Base-by-base conservation (phyloP, 1,140 invertebrate genomes). In the Papilio machaon region DNA sequence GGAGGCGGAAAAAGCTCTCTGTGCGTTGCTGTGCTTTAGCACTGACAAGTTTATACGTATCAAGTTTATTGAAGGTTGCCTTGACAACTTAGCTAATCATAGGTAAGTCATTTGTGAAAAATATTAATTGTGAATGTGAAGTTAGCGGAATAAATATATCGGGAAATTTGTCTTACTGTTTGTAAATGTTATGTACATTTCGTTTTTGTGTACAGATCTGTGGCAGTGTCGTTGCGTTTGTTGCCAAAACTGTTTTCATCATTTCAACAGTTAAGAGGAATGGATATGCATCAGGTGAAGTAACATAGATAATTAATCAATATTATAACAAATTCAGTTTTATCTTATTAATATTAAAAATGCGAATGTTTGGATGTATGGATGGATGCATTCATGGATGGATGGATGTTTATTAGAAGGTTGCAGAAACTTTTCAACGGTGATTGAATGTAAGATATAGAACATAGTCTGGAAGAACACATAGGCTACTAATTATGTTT, bases 41-140 rank as follows among this genome's bases (percentile, higher is more conserved):
- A 97, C 97, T 52, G 98, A 98, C 88, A 97, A 97, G 83, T 95
- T 97, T 73, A 98, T 99, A 77, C 95, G 98, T 49, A 98, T 98
- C 90, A 99, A 99, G 95, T 99, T 99, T 87, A 99, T 99, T 87
- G 98, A 99, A 94, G 98, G 98, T 1, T 99, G 98, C 89, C 95
- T 99, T 46, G 97, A 98, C 84, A 99, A 99, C 95, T 94, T 99
- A 64, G 97, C 98, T 15, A 96, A 96, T 81, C 98, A 99, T 93
- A 96, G 96, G 96, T 97, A 91, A 89, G 87, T 73, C 80, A 81
- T 73, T 43, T 15, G n/a, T 52, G 7, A 52, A 73, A 30, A 76
- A 79, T 35, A 76, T 80, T 64, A 46, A 75, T 74, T 60, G n/a
- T 81, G 83, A 83, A 83, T 82, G 84, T 75, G 85, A 8, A 9